Evolutionary conservation across 2,888 invertebrate genomes (phyloP).

Genomic region (Drosophila siamana): DNA sequence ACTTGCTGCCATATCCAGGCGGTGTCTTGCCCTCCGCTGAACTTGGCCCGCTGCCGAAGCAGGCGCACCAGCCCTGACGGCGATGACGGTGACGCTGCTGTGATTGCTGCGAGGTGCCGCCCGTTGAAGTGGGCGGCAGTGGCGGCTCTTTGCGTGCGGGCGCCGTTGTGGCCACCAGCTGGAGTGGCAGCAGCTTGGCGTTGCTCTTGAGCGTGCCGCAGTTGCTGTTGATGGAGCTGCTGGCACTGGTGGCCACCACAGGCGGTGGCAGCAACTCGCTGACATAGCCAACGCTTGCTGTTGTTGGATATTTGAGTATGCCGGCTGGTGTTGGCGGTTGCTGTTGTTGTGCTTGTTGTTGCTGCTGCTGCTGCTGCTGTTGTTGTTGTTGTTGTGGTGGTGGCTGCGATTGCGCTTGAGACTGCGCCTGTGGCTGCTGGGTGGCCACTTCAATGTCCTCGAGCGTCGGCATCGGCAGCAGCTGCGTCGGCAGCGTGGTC

Average conservation of each 20-base stretch:
- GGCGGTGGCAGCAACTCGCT: constrained; percentile 46
- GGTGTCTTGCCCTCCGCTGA: constrained; percentile 59
- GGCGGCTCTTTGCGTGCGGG: constrained; percentile 53
- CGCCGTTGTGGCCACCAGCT: constrained; percentile 52
- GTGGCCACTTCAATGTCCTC: constrained; percentile 81
- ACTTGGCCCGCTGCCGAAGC: constrained; percentile 54
- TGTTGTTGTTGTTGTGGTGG: constrained; percentile 49
- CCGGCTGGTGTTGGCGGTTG: constrained; percentile 45
- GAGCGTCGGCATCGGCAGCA: constrained; percentile 81
- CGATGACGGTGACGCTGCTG: constrained; percentile 65
- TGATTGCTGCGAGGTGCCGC: constrained; percentile 46
- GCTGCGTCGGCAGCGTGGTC: constrained; percentile 65
- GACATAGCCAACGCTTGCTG: constrained; percentile 52
- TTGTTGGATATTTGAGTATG: constrained; percentile 58
- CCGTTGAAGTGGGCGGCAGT: constrained; percentile 42
- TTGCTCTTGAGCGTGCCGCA: constrained; percentile 80
- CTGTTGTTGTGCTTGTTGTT: constrained; percentile 43
- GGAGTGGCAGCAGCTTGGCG: constrained; percentile 71
- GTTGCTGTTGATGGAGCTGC: constrained; percentile 50
- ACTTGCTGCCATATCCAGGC: constrained; percentile 62
- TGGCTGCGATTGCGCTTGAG: constrained; percentile 35
- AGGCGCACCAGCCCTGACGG: constrained; percentile 66
- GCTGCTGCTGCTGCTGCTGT: constrained; percentile 1
- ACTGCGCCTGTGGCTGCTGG: constrained; percentile 16
- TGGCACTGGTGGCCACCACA: constrained; percentile 41